phyloP scores from a whole-genome alignment of 2,797 vertebrate species.

The Borostomias antarcticus region DNA sequence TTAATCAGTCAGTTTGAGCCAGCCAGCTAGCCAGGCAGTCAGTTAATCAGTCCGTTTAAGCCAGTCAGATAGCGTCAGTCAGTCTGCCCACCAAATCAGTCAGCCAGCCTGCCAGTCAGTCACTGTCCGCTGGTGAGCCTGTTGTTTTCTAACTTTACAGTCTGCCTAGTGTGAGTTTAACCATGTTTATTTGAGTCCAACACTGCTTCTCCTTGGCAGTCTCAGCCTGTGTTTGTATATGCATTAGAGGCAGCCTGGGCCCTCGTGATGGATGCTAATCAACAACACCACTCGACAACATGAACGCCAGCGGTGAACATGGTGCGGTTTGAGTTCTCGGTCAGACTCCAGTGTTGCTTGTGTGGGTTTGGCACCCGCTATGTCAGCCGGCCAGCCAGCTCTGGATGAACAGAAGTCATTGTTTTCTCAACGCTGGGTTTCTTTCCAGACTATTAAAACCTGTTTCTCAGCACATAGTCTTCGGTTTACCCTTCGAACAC shows the following conservation, averaged over 20 bases:
- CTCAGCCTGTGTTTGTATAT: slow-evolving; percentile 31
- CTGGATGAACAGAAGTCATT: slow-evolving; percentile 67
- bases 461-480: slow-evolving; percentile 12
- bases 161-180: neutral
- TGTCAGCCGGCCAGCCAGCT: slow-evolving; percentile 13
- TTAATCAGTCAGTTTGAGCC: no score
- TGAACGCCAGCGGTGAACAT: slow-evolving; percentile 10
- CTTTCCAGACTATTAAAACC: slow-evolving; percentile 24
- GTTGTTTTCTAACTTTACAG: neutral
- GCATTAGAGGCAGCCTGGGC: slow-evolving; percentile 11
- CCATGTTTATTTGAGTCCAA: neutral
- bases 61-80: no score
- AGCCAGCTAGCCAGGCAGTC: neutral
- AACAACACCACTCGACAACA: slow-evolving; percentile 27
- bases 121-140: no score
- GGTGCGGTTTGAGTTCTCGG: neutral
- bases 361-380: slow-evolving; percentile 60
- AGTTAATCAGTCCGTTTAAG: neutral
- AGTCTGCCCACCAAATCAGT: neutral
- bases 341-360: slow-evolving; percentile 27
- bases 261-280: slow-evolving; percentile 21
- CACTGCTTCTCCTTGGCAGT: neutral
- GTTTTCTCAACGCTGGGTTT: slow-evolving; percentile 51
- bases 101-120: neutral
- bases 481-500: slow-evolving; percentile 23